A percentile compares a stretch with the other conserved stretches of the same genome.
Conservation (phyloP, 2,888 invertebrate genomes). For the Empis stercorea region DNA sequence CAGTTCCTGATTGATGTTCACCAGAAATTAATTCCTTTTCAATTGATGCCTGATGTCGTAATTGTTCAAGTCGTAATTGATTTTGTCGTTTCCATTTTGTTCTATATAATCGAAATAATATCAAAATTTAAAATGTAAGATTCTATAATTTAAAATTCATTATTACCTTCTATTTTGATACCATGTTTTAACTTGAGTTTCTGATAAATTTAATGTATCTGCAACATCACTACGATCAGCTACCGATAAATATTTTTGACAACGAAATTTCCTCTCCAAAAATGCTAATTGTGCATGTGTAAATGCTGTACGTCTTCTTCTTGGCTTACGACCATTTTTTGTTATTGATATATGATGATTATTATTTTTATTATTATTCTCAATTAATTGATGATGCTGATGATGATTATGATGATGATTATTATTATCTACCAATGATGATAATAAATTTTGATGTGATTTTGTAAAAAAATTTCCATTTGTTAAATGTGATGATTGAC, state of each 20-base stretch:
- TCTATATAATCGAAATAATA: conserved; percentile 34
- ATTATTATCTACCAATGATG: conserved; percentile 1
- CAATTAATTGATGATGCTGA: conserved; percentile 10
- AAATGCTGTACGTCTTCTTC: conserved; percentile 78
- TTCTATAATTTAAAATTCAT: neutral
- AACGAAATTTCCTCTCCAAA: conserved; percentile 79
- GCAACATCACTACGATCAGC: conserved; percentile 89
- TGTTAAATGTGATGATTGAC: conserved; percentile 15
- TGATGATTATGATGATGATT: conserved; percentile 13
- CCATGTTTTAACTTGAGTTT: conserved; percentile 95
- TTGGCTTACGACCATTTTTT: conserved; percentile 59
- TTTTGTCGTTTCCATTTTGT: conserved; percentile 86
- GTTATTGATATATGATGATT: conserved; percentile 28
- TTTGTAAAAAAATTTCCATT: neutral
- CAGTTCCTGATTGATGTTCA: conserved; percentile 21
- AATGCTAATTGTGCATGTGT: conserved; percentile 89
- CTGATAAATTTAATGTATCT: conserved; percentile 74
- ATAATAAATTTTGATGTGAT: conserved; percentile 6
- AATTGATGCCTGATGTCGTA: conserved; percentile 69
- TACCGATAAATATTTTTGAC: conserved; percentile 87
- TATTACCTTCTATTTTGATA: conserved; percentile 39
- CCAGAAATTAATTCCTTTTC: conserved; percentile 49
- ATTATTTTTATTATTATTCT: neutral
- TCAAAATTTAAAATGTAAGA: neutral
- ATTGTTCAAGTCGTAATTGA: conserved; percentile 70